A percentile compares a stretch with the other conserved stretches of the same genome.
Evolutionary conservation across 2,888 invertebrate species (phyloP).

Genomic region (Leptopilina syphax): DNA sequence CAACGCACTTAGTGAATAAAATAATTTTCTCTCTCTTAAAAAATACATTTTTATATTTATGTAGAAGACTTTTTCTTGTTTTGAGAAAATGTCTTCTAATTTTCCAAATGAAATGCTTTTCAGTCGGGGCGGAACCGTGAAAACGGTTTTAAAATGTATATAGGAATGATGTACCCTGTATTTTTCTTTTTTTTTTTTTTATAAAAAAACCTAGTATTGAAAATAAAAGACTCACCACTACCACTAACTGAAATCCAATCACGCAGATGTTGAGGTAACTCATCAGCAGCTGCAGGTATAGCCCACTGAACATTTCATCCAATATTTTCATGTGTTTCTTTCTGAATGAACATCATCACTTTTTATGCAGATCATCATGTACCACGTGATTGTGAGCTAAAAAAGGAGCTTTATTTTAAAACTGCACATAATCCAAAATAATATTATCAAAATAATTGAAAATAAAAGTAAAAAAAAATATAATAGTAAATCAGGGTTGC

Average conservation of each 20-base stretch:
- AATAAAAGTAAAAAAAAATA: no score
- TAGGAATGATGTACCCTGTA: background rate
- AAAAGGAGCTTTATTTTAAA: conserved; percentile 23
- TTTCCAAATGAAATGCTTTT: conserved; percentile 5
- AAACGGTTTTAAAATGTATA: background rate
- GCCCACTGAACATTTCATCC: conserved; percentile 59
- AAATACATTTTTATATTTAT: no score
- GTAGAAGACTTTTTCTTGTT: background rate
- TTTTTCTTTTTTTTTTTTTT: background rate
- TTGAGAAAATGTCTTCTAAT: background rate
- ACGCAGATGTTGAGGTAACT: conserved; percentile 66
- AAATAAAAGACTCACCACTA: conserved; percentile 50
- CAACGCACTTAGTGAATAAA: background rate
- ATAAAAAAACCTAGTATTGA: background rate
- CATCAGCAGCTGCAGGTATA: conserved; percentile 61
- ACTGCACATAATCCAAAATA: background rate
- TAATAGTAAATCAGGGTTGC: no score
- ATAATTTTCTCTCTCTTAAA: background rate
- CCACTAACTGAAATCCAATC: conserved; percentile 64
- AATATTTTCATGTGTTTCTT: conserved; percentile 57
- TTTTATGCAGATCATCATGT: conserved; percentile 40
- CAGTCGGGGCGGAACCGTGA: background rate
- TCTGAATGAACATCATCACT: conserved; percentile 42
- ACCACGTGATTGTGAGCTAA: conserved; percentile 4
- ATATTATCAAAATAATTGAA: background rate